These are phyloP conservation scores for Mesembrinibis cayennensis DNA, from an alignment of 2,113 vertebrate species.

Conservation along the genomic window DNA sequence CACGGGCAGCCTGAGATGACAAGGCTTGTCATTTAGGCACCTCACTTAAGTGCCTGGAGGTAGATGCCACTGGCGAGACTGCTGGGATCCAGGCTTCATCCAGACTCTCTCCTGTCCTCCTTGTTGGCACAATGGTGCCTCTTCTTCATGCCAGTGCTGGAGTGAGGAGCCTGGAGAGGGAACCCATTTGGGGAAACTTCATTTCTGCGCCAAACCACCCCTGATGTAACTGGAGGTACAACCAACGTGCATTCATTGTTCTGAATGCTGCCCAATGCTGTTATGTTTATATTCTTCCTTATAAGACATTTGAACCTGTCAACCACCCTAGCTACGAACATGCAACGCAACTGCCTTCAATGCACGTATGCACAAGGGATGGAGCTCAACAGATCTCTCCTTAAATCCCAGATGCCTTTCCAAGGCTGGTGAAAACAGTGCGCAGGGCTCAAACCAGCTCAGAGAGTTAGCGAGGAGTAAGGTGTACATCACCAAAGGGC, in stretches of 20 bases:
- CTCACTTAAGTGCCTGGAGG: constrained; percentile 4
- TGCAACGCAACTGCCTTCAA: fast-evolving
- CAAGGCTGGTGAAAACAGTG: not conserved
- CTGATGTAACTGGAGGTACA: not conserved
- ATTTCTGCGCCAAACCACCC: not conserved
- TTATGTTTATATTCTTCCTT: not conserved
- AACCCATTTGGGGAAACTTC: not conserved
- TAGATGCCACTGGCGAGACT: not conserved
- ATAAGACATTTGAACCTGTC: not conserved
- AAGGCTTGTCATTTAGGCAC: not conserved
- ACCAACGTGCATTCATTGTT: fast-evolving
- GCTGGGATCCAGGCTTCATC: not conserved
- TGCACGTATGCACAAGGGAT: not conserved
- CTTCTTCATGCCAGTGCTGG: not conserved
- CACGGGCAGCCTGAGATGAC: not conserved
- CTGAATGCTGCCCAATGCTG: not conserved
- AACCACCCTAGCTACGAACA: not conserved
- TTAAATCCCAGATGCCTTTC: not conserved
- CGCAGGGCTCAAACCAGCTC: not conserved
- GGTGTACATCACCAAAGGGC: not conserved
- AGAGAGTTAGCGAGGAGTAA: not conserved
- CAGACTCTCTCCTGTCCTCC: not conserved
- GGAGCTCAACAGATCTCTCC: not conserved
- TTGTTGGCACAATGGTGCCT: not conserved
- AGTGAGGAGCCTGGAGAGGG: not conserved